These are phyloP conservation scores for Idaea straminata DNA, from an alignment of 2,888 invertebrate genomes.

Conservation along the genomic window DNA sequence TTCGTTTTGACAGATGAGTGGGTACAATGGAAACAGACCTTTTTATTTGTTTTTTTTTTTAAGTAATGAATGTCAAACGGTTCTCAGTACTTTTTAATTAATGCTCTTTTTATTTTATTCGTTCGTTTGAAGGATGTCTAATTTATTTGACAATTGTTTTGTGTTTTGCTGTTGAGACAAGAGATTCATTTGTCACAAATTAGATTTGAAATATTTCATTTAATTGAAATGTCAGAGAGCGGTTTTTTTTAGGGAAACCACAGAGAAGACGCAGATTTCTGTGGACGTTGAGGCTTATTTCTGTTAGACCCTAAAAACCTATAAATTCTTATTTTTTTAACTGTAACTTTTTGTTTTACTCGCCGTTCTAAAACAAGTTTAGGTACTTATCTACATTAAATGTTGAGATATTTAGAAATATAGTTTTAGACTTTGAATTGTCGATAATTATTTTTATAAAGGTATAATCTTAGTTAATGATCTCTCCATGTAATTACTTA, in stretches of 20 bases:
- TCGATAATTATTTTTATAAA: too few species aligned
- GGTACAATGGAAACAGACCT: slow-evolving; percentile 8
- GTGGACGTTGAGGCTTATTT: too few species aligned
- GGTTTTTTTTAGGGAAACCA: neutral
- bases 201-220: neutral
- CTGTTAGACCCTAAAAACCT: too few species aligned
- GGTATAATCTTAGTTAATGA: too few species aligned
- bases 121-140: slow-evolving; percentile 17
- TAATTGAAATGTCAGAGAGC: neutral
- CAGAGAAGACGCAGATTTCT: neutral
- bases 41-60: slow-evolving; percentile 6
- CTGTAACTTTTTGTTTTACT: too few species aligned
- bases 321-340: too few species aligned
- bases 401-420: too few species aligned
- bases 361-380: too few species aligned
- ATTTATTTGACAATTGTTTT: slow-evolving; percentile 11
- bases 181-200: neutral
- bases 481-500: too few species aligned
- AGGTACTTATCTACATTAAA: too few species aligned
- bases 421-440: too few species aligned
- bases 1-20: slow-evolving; percentile 35
- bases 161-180: neutral
- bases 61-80: slow-evolving; percentile 20
- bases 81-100: neutral
- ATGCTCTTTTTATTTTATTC: slow-evolving; percentile 16